A percentile compares a stretch with the other conserved stretches of the same genome.
Evolutionary conservation across 2,888 invertebrate species (phyloP).

Genomic region (Chironomus riparius): DNA sequence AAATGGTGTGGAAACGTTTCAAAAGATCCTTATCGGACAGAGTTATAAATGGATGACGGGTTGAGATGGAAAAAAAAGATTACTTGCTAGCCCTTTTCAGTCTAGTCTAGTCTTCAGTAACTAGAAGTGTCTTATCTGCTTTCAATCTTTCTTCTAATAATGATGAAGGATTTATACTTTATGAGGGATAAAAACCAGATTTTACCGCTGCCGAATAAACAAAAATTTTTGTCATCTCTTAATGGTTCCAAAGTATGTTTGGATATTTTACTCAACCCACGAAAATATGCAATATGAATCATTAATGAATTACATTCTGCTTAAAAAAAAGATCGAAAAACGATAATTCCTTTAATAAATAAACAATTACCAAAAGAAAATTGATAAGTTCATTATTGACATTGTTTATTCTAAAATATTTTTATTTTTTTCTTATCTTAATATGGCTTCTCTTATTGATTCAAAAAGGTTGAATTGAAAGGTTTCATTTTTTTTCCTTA

Average conservation of each 20-base stretch:
- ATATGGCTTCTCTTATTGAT: too few species aligned
- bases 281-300: background rate
- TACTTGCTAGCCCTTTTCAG: too few species aligned
- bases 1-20: background rate
- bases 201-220: too few species aligned
- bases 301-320: background rate
- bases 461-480: too few species aligned
- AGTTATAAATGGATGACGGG: background rate
- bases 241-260: background rate
- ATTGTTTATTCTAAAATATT: background rate
- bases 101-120: too few species aligned
- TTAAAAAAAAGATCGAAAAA: background rate
- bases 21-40: background rate
- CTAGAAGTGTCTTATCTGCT: background rate
- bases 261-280: background rate
- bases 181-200: too few species aligned
- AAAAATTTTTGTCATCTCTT: background rate
- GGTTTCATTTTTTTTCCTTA: too few species aligned
- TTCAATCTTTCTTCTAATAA: background rate
- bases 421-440: background rate
- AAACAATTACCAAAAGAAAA: constrained; percentile 16
- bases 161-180: background rate
- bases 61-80: background rate
- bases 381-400: constrained; percentile 7
- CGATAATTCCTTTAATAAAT: constrained; percentile 17